These are phyloP conservation scores for Scolanthus callimorphus DNA, from an alignment of 92 coral and sea anemone genomes.

Conservation along the genomic window DNA sequence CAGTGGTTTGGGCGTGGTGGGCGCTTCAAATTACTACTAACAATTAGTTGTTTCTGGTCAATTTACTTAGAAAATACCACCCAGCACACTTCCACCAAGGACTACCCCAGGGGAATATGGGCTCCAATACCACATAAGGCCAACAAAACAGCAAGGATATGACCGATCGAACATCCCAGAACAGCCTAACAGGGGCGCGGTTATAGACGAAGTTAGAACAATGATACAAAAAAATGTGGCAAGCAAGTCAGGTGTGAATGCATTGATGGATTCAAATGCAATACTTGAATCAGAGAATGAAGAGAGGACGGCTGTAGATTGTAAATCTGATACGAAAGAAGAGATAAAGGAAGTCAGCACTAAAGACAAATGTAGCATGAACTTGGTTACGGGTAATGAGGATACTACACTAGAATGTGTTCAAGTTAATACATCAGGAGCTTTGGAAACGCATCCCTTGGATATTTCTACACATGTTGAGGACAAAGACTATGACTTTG, in stretches of 20 bases:
- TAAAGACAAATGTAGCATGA: neutral
- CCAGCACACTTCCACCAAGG: too few relatives aligned
- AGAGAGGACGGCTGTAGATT: neutral
- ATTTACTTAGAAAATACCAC: neutral
- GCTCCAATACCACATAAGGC: constrained; percentile 78
- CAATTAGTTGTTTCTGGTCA: too few relatives aligned
- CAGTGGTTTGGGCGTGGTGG: too few relatives aligned
- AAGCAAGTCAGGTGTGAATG: neutral
- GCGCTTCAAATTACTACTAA: too few relatives aligned
- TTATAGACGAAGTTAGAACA: constrained; percentile 28
- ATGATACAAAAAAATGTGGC: neutral
- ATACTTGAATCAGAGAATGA: neutral
- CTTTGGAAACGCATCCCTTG: neutral
- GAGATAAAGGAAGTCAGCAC: neutral
- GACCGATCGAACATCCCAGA: constrained; percentile 53
- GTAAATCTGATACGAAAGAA: neutral
- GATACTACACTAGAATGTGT: neutral
- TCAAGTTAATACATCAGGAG: neutral
- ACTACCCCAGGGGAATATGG: constrained; percentile 60
- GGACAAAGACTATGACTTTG: constrained; percentile 50
- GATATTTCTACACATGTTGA: neutral
- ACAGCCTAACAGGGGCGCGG: constrained; percentile 18
- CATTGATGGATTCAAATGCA: neutral
- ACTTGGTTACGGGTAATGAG: neutral
- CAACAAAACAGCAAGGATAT: constrained; percentile 73